A percentile compares a stretch with the other conserved stretches of the same genome.
phyloP scores from a whole-genome alignment of 2,797 vertebrate species.

The Sylvilagus floridanus region DNA sequence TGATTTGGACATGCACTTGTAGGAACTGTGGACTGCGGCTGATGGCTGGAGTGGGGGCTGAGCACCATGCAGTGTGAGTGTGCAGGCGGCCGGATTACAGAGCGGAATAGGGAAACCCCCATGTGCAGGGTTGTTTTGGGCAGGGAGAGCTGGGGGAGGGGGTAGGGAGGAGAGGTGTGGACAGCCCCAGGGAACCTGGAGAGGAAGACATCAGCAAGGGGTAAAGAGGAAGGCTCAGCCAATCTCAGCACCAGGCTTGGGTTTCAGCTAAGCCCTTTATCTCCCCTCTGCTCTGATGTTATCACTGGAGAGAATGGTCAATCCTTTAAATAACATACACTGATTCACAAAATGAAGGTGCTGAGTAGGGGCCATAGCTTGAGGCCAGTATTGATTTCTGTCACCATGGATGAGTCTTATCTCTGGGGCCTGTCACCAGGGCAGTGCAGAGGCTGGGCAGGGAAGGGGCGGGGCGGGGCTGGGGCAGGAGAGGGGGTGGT shows the following conservation, averaged over 20 bases:
- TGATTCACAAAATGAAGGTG: conserved; percentile 85
- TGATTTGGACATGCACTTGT: no score
- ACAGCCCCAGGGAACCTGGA: background rate
- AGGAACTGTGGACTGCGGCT: no score
- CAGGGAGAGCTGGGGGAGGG: no score
- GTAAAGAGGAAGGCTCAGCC: background rate
- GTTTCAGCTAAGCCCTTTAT: conserved; percentile 70
- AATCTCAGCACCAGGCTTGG: background rate
- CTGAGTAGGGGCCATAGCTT: conserved; percentile 45
- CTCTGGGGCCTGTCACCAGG: background rate
- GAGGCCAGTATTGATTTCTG: conserved; percentile 47
- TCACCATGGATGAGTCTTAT: background rate
- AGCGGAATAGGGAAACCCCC: no score
- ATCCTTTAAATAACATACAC: conserved; percentile 84
- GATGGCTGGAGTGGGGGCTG: no score
- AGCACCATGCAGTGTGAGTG: no score
- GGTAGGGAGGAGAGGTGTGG: background rate
- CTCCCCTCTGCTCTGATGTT: conserved; percentile 58
- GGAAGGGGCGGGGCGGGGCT: background rate
- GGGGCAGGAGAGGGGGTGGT: background rate
- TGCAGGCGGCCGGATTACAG: no score
- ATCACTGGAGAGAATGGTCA: conserved; percentile 74
- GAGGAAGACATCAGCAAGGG: conserved; percentile 59
- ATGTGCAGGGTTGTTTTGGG: no score
- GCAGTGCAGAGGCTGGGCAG: background rate